These are phyloP conservation scores for Alethe castanea DNA, from an alignment of 2,113 vertebrate species.

Conservation along the genomic window DNA sequence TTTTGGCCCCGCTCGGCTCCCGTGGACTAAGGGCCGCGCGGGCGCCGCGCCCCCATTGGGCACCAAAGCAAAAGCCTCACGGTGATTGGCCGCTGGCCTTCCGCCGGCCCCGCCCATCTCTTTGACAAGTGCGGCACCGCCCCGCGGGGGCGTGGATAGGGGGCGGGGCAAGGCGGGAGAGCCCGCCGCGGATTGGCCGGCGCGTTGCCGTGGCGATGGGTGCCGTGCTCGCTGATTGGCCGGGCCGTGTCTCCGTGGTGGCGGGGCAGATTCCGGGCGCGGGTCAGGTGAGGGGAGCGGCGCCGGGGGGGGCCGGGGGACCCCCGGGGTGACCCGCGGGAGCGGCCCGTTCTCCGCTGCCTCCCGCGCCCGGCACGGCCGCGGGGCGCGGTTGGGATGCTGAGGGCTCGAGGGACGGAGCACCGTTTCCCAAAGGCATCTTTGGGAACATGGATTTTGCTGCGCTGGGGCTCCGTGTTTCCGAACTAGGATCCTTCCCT, in stretches of 20 bases:
- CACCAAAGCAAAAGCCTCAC: conserved; percentile 38
- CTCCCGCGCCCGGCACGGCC: not conserved
- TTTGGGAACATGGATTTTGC: not conserved
- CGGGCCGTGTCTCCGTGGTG: conserved; percentile 47
- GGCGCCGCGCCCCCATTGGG: conserved; percentile 27
- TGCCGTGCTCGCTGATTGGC: conserved; percentile 32
- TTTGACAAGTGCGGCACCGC: not conserved
- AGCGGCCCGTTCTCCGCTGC: rapidly evolving
- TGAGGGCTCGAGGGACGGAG: not conserved
- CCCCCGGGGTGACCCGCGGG: not conserved
- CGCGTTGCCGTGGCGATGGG: conserved; percentile 32
- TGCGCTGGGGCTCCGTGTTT: too few relatives aligned
- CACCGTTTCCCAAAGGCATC: not conserved
- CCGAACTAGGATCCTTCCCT: rapidly evolving
- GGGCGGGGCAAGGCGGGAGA: not conserved
- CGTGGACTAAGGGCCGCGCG: not conserved
- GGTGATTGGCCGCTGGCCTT: not conserved
- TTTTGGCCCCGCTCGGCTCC: conserved; percentile 56
- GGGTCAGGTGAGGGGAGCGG: not conserved
- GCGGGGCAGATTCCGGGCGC: conserved; percentile 37
- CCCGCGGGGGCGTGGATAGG: not conserved
- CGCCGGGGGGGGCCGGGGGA: not conserved
- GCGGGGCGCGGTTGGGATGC: rapidly evolving
- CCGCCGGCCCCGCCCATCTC: not conserved
- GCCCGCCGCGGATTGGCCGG: not conserved